Percentiles rank a stretch among this genome's conserved stretches.
Conservation (phyloP, 2,113 vertebrate genomes). For the Emydura subglobosa region DNA sequence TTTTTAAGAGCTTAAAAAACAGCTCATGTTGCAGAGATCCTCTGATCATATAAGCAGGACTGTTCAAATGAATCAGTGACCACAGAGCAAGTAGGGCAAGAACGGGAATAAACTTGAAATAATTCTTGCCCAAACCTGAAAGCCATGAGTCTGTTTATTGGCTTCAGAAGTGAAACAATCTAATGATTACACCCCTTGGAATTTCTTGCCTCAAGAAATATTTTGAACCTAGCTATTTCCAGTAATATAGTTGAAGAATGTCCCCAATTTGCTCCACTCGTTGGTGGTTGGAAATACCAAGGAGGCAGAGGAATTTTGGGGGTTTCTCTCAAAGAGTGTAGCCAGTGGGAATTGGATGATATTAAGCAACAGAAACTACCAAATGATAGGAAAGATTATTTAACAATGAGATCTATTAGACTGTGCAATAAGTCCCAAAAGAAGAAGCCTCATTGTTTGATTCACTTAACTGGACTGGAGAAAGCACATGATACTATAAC, state of each 20-base stretch:
- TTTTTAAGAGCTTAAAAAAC: conserved; percentile 44
- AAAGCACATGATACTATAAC: not conserved
- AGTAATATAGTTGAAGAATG: conserved; percentile 56
- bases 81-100: accelerated
- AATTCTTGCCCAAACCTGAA: conserved; percentile 26
- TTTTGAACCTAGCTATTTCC: conserved; percentile 56
- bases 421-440: not conserved
- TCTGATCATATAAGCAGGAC: conserved; percentile 5
- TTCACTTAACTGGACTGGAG: not conserved
- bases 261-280: conserved; percentile 53
- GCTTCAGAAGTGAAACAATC: conserved; percentile 62
- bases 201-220: conserved; percentile 46
- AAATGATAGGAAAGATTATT: not conserved
- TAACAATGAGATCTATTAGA: not conserved
- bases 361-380: not conserved
- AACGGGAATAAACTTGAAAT: conserved; percentile 32
- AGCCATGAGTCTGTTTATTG: conserved; percentile 35
- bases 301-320: not conserved
- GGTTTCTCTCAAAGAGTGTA: accelerated
- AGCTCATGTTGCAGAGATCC: conserved; percentile 28
- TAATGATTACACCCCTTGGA: conserved; percentile 69
- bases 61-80: not conserved
- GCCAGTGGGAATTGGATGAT: accelerated
- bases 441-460: not conserved
- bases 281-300: conserved; percentile 22